Conservation (phyloP, 2,888 invertebrate genomes). For the Pristionchus maxplancki region DNA sequence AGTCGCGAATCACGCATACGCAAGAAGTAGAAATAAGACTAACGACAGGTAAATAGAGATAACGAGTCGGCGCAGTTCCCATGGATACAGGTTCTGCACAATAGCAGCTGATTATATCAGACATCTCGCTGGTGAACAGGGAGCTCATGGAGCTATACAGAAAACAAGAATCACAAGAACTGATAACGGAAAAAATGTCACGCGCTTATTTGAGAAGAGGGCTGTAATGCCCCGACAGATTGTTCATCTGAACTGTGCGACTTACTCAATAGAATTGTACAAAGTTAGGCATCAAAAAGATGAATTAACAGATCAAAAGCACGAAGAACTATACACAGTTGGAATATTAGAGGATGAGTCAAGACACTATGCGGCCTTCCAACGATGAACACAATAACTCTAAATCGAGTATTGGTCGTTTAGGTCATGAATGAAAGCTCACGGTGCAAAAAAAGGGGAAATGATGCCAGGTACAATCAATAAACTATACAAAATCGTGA, state of each 20-base stretch:
- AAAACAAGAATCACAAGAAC: slow-evolving; percentile 14
- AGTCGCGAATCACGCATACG: background rate
- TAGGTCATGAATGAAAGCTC: background rate
- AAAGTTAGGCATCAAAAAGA: too few species aligned
- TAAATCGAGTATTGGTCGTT: background rate
- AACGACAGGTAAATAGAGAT: background rate
- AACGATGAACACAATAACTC: background rate
- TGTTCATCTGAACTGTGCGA: too few species aligned
- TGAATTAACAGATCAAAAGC: too few species aligned
- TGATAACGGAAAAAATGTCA: slow-evolving; percentile 26
- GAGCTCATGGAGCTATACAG: background rate
- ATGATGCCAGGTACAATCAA: background rate
- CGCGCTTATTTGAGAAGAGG: background rate
- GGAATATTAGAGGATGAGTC: background rate
- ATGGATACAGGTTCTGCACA: slow-evolving; percentile 12
- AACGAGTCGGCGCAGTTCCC: background rate
- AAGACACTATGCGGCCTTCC: background rate
- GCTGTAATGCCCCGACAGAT: background rate
- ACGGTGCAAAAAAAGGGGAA: background rate
- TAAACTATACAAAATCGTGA: slow-evolving; percentile 7
- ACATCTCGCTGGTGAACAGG: background rate
- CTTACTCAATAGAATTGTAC: too few species aligned
- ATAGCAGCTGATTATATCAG: slow-evolving; percentile 14
- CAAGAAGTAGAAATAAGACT: background rate
- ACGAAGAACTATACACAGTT: too few species aligned